These are phyloP conservation scores for Ammospiza caudacuta DNA, from an alignment of 2,113 vertebrate genomes.

Conservation along the genomic window DNA sequence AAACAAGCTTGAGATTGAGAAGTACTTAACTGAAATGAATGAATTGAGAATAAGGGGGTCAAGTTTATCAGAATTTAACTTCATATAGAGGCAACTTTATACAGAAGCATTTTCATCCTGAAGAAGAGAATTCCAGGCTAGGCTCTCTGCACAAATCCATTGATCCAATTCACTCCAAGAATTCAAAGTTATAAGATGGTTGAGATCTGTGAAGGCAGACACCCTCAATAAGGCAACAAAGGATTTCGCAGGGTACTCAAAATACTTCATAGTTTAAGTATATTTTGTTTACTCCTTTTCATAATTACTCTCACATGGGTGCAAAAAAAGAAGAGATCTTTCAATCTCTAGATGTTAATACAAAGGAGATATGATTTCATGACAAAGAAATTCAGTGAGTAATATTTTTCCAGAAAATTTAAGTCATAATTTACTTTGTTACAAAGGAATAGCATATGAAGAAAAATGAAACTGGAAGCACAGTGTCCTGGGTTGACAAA, in stretches of 20 bases:
- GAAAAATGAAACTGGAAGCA: not conserved
- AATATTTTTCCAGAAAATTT: not conserved
- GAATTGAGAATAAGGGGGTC: constrained; percentile 19
- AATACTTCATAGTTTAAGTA: not conserved
- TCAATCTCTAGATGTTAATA: not conserved
- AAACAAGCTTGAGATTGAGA: constrained; percentile 40
- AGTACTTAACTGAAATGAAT: constrained; percentile 48
- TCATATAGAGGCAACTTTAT: not conserved
- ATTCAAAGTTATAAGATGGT: not conserved
- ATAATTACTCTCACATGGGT: not conserved
- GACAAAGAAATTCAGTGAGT: not conserved
- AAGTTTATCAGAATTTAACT: constrained; percentile 20
- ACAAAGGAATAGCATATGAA: not conserved
- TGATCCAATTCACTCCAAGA: not conserved
- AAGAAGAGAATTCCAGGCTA: not conserved
- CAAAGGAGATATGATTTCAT: not conserved
- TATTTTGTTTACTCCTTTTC: not conserved
- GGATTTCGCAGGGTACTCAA: not conserved
- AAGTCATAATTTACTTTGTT: not conserved
- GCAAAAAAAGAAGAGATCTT: not conserved
- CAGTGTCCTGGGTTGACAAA: not conserved
- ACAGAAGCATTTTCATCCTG: not conserved
- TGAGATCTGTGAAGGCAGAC: not conserved
- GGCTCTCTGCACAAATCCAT: not conserved
- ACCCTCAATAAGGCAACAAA: not conserved